These are phyloP conservation scores for Channallabes apus DNA, from an alignment of 2,797 vertebrate genomes.

Conservation along the genomic window DNA sequence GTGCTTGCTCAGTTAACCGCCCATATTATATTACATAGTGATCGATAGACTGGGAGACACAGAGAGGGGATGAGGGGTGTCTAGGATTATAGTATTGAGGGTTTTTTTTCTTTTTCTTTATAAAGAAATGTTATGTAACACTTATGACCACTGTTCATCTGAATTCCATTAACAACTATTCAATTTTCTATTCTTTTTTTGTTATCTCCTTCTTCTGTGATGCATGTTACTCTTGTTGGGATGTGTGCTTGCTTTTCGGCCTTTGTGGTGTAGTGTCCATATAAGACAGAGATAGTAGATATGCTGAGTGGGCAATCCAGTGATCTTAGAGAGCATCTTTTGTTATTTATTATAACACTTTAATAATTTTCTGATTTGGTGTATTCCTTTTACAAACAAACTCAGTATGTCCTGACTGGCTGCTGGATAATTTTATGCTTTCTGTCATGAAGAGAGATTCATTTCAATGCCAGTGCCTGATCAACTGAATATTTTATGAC, in stretches of 20 bases:
- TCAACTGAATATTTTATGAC: conserved; percentile 34
- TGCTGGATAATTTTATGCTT: conserved; percentile 10
- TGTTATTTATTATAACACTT: conserved; percentile 38
- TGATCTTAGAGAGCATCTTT: conserved; percentile 30
- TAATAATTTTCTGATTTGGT: not conserved
- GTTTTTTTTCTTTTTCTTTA: not conserved
- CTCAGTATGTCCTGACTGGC: not conserved
- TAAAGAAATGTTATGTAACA: not conserved
- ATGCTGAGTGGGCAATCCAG: conserved; percentile 43
- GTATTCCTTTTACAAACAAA: not conserved
- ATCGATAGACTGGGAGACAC: conserved; percentile 53
- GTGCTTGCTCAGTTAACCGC: conserved; percentile 42
- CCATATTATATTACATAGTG: conserved; percentile 51
- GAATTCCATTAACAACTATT: conserved; percentile 21
- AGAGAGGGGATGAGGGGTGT: conserved; percentile 25
- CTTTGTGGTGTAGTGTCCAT: conserved; percentile 22
- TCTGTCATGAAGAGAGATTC: conserved; percentile 1
- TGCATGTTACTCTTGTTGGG: not conserved
- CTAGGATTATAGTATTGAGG: conserved; percentile 39
- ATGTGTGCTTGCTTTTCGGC: not conserved
- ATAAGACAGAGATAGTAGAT: conserved; percentile 13
- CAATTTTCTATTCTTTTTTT: not conserved
- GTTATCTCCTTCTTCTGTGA: not conserved
- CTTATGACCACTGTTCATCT: conserved; percentile 8
- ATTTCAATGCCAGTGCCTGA: conserved; percentile 7